Conservation (phyloP, 2,888 invertebrate genomes). For the Rotaria macrura region DNA sequence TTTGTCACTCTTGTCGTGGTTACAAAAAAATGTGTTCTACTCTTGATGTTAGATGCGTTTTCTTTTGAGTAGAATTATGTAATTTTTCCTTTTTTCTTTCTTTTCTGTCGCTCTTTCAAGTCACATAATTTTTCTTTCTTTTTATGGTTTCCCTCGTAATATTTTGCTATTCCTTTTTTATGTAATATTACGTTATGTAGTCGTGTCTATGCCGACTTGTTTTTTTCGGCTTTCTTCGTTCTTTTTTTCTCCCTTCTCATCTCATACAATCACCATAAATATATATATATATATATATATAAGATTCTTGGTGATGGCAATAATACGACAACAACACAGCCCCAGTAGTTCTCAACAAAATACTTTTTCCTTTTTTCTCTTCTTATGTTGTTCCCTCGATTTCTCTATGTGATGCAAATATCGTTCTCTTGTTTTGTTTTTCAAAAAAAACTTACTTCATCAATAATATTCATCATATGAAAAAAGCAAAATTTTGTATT, state of each 20-base stretch:
- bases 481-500: background rate
- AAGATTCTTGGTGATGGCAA: background rate
- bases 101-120: no score
- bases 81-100: background rate
- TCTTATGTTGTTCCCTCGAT: background rate
- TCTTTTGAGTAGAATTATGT: background rate
- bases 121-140: background rate
- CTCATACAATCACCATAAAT: background rate
- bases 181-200: constrained; percentile 6
- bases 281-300: background rate
- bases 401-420: background rate
- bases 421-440: background rate
- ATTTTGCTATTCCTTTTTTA: background rate
- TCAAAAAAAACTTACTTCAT: background rate
- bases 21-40: background rate
- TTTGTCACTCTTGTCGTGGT: background rate
- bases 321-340: background rate
- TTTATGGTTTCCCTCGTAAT: background rate
- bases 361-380: background rate
- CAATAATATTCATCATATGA: background rate
- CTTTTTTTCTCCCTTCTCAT: background rate
- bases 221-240: background rate
- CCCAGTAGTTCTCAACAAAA: background rate
- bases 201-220: background rate
- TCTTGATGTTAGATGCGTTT: background rate